Conservation (phyloP, 2,888 invertebrate genomes). For the Graphium colonna region DNA sequence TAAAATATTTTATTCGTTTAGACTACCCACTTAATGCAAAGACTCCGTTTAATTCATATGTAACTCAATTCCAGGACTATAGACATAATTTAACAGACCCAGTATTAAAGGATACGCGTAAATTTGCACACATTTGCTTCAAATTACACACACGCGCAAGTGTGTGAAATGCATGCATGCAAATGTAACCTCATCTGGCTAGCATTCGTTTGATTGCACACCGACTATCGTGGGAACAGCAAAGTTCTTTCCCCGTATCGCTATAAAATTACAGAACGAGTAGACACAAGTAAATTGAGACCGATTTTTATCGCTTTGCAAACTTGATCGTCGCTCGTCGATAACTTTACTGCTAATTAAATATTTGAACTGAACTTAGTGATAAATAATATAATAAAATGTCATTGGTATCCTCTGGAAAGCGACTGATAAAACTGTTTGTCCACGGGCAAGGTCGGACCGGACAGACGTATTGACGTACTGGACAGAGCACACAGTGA, state of each 20-base stretch:
- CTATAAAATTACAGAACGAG: constrained; percentile 7
- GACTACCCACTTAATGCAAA: too few species aligned
- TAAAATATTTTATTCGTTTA: too few species aligned
- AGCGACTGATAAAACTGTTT: constrained; percentile 37
- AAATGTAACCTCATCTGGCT: constrained; percentile 62
- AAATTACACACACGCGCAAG: constrained; percentile 50
- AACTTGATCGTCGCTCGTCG: neutral
- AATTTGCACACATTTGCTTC: neutral
- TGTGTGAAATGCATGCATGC: constrained; percentile 62
- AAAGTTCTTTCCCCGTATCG: constrained; percentile 26
- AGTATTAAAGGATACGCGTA: neutral
- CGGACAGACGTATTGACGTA: constrained; percentile 32
- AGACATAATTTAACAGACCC: too few species aligned
- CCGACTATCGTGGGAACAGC: constrained; percentile 59
- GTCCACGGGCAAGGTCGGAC: constrained; percentile 38
- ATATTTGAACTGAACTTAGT: constrained; percentile 17
- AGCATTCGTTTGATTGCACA: constrained; percentile 57
- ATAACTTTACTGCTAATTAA: neutral
- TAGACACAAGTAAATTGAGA: neutral
- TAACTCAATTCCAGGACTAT: too few species aligned
- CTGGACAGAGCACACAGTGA: constrained; percentile 26
- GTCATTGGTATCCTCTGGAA: constrained; percentile 18
- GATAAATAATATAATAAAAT: constrained; percentile 22
- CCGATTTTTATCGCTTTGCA: neutral
- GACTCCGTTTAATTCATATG: too few species aligned